phyloP scores from a whole-genome alignment of 2,797 vertebrate genomes.

The Chaunax sp. region DNA sequence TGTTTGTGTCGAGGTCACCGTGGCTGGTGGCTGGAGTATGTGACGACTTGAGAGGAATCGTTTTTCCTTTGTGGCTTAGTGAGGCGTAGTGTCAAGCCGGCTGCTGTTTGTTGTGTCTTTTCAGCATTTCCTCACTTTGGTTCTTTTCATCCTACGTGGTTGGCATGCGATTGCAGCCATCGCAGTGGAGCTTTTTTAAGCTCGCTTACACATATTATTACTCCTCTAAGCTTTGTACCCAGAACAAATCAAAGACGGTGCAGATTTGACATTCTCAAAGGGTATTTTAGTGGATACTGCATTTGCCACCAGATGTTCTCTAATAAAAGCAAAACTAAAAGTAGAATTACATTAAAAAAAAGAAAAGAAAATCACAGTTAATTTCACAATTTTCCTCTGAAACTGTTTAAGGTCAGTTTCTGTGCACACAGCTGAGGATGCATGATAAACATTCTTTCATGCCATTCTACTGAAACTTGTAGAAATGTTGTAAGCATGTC shows the following conservation, averaged over 20 bases:
- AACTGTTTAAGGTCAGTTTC: no score
- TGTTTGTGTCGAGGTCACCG: constrained; percentile 46
- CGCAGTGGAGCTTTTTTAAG: constrained; percentile 20
- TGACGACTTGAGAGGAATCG: constrained; percentile 35
- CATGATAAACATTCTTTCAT: no score
- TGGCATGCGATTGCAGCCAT: constrained; percentile 20
- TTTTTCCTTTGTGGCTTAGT: constrained; percentile 36
- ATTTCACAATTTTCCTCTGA: no score
- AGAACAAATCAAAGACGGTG: constrained; percentile 15
- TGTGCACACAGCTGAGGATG: no score
- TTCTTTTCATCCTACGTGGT: constrained; percentile 26
- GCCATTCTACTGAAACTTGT: no score
- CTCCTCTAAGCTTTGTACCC: constrained; percentile 8
- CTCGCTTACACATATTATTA: not conserved
- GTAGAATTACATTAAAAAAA: not conserved
- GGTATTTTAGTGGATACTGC: not conserved
- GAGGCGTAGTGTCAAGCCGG: constrained; percentile 26
- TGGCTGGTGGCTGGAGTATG: constrained; percentile 23
- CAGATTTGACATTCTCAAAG: constrained; percentile 5
- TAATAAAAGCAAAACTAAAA: not conserved
- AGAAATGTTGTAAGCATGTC: no score
- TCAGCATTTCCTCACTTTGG: constrained; percentile 20
- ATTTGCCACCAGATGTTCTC: not conserved
- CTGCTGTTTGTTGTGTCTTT: constrained; percentile 47
- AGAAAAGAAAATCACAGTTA: no score